Evolutionary conservation across 2,888 invertebrate species (phyloP).

Genomic region (Aphodius granarius): DNA sequence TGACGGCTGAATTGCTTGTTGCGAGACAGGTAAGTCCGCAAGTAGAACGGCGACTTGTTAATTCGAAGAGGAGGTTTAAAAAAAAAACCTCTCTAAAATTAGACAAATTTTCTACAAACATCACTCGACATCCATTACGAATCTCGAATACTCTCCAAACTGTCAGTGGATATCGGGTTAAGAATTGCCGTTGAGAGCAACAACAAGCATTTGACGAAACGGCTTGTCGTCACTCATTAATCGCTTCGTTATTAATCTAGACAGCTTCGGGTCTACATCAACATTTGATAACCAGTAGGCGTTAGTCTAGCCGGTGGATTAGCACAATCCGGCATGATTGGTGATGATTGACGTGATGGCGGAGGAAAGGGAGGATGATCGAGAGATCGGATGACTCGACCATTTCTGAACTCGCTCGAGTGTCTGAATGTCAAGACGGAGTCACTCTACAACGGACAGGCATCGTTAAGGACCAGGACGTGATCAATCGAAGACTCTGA

Average conservation of each 20-base stretch:
- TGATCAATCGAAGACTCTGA: conserved; percentile 9
- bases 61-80: not conserved
- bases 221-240: conserved; percentile 22
- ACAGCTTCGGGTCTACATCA: conserved; percentile 17
- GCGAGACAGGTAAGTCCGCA: conserved; percentile 37
- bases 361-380: conserved; percentile 6
- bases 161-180: not conserved
- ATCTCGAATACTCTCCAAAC: not conserved
- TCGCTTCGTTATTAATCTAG: conserved; percentile 23
- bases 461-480: conserved; percentile 1
- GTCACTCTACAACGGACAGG: conserved; percentile 10
- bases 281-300: conserved; percentile 15
- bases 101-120: not conserved
- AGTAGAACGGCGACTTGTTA: conserved; percentile 9
- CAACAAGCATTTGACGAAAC: conserved; percentile 6
- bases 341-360: conserved; percentile 26
- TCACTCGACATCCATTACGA: not conserved
- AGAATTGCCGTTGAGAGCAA: not conserved
- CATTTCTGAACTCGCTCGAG: not conserved
- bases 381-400: conserved; percentile 11
- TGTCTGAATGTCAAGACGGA: conserved; percentile 9
- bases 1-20: conserved; percentile 51
- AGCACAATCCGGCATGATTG: conserved; percentile 30
- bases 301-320: conserved; percentile 23
- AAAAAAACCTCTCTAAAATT: not conserved